Conservation (phyloP, 2,113 vertebrate species). For the Oryzias javanicus region DNA sequence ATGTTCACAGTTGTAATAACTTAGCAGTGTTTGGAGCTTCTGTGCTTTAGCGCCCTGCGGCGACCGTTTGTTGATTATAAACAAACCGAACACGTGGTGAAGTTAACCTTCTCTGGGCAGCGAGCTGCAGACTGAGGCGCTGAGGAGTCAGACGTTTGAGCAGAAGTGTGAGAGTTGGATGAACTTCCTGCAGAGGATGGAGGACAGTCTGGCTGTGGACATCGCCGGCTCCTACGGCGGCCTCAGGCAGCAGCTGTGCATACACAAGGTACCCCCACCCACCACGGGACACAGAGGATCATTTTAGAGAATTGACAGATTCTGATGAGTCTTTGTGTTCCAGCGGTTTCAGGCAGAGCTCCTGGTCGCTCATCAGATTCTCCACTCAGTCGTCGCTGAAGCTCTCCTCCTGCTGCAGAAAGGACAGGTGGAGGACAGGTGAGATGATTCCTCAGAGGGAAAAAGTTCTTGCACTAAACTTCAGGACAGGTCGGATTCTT, state of each 20-base stretch:
- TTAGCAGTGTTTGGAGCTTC: too few relatives aligned
- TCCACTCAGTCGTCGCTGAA: constrained; percentile 82
- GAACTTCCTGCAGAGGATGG: constrained; percentile 84
- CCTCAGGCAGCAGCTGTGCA: constrained; percentile 83
- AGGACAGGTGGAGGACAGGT: constrained; percentile 85
- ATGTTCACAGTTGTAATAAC: too few relatives aligned
- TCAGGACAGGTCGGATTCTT: too few relatives aligned
- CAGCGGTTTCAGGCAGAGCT: constrained; percentile 89
- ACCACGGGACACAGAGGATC: not conserved
- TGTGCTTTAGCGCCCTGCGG: too few relatives aligned
- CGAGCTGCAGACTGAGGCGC: constrained; percentile 75
- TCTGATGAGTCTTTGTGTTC: constrained; percentile 5
- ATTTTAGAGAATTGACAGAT: not conserved
- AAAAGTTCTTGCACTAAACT: too few relatives aligned
- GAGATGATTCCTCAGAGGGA: not conserved
- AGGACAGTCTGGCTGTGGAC: constrained; percentile 75
- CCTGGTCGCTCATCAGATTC: constrained; percentile 83
- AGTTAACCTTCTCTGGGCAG: constrained; percentile 58
- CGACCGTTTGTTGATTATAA: too few relatives aligned
- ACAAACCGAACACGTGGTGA: too few relatives aligned
- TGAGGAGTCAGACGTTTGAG: constrained; percentile 81
- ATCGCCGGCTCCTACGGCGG: constrained; percentile 71
- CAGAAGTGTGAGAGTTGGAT: constrained; percentile 87
- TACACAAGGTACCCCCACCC: constrained; percentile 78
- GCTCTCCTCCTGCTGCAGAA: constrained; percentile 82